Conservation (phyloP, 1,140 invertebrate genomes). For the Hormaphis cornu region DNA sequence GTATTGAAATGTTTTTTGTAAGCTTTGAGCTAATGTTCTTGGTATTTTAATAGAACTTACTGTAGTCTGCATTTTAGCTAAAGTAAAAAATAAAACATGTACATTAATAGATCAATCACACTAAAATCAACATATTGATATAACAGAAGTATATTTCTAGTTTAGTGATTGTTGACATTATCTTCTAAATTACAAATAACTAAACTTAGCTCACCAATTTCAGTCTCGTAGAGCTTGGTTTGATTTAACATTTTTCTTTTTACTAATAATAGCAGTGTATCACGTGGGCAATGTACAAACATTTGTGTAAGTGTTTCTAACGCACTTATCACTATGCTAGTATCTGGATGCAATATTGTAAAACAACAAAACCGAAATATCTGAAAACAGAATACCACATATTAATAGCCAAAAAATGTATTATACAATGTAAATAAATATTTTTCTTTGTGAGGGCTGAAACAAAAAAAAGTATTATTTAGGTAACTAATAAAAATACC, state of each 20-base stretch:
- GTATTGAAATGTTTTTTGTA: conserved; percentile 23
- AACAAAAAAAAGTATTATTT: no score
- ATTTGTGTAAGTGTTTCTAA: conserved; percentile 22
- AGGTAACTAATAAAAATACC: not conserved
- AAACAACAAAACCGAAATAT: conserved; percentile 28
- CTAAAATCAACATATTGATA: not conserved
- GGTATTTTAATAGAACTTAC: not conserved
- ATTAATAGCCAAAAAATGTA: not conserved
- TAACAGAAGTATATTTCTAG: no score
- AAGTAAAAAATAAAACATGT: not conserved
- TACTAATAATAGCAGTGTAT: not conserved
- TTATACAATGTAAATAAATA: no score
- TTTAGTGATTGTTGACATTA: no score
- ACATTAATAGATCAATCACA: not conserved
- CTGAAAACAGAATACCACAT: not conserved
- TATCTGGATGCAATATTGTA: conserved; percentile 13
- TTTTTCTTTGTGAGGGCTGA: no score
- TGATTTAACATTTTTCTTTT: conserved; percentile 28
- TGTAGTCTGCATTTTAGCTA: conserved; percentile 23
- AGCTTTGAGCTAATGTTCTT: conserved; percentile 24
- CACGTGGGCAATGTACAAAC: conserved; percentile 41
- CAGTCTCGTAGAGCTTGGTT: conserved; percentile 22
- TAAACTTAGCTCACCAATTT: conserved; percentile 34
- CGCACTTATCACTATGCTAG: conserved; percentile 10
- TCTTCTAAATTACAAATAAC: conserved; percentile 17